Conservation (phyloP, 2,888 invertebrate genomes). For the Platerodrilus igneus region DNA sequence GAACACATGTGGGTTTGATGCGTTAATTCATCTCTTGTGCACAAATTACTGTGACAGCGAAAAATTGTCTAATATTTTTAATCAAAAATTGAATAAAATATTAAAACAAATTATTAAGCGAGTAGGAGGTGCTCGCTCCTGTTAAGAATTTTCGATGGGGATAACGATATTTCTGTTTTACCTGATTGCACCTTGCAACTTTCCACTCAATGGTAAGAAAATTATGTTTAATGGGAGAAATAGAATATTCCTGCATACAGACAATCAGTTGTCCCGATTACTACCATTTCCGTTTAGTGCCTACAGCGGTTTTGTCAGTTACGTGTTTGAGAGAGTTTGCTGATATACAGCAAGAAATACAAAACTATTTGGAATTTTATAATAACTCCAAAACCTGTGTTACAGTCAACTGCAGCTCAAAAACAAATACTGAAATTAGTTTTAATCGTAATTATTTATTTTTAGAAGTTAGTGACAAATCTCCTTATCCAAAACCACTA, state of each 20-base stretch:
- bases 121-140: not conserved
- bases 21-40: conserved; percentile 1
- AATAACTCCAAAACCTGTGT: not conserved
- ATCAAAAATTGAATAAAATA: not conserved
- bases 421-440: too few relatives aligned
- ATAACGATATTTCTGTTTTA: too few relatives aligned
- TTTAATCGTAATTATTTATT: too few relatives aligned
- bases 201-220: not conserved
- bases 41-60: not conserved
- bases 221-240: too few relatives aligned
- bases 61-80: not conserved
- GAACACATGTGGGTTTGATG: conserved; percentile 1
- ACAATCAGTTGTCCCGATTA: not conserved
- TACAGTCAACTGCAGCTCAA: not conserved
- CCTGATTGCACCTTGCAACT: not conserved
- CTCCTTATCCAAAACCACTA: not conserved
- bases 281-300: not conserved
- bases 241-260: not conserved
- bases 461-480: conserved; percentile 1
- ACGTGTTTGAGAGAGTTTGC: not conserved
- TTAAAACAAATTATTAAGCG: not conserved
- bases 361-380: not conserved
- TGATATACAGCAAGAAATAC: not conserved
- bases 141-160: too few relatives aligned
- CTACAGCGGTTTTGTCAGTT: too few relatives aligned